A percentile compares a stretch with the other conserved stretches of the same genome.
Evolutionary conservation across 2,888 invertebrate species (phyloP).

Genomic region (Rotaria socialis): DNA sequence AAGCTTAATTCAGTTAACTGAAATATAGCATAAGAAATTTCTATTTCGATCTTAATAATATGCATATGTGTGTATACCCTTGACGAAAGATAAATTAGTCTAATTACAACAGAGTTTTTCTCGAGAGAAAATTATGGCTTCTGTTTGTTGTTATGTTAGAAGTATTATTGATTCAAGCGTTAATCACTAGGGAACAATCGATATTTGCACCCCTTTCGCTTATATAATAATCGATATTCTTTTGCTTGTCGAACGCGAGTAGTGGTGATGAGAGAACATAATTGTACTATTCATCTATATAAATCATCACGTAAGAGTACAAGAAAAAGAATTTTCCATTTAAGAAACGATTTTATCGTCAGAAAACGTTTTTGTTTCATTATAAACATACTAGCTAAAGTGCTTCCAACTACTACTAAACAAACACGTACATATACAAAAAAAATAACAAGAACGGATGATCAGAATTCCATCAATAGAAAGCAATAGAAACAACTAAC

Average conservation of each 20-base stretch:
- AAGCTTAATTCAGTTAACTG: not conserved
- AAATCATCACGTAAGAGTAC: not conserved
- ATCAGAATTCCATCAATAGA: not conserved
- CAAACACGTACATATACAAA: not conserved
- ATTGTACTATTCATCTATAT: not conserved
- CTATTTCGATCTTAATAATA: too few species aligned
- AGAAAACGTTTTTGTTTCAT: not conserved
- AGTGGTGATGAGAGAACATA: not conserved
- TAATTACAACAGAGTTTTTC: too few species aligned
- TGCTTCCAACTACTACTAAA: not conserved
- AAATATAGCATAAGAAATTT: too few species aligned
- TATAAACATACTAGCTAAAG: not conserved
- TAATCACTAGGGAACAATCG: conserved; percentile 7
- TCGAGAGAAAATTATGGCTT: not conserved
- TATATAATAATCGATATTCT: not conserved
- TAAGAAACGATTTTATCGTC: not conserved
- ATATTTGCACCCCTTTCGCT: not conserved
- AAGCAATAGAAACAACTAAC: not conserved
- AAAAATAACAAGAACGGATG: not conserved
- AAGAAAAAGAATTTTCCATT: too few species aligned
- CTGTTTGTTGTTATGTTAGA: not conserved
- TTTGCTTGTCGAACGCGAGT: too few species aligned
- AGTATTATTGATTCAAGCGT: not conserved
- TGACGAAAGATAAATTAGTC: not conserved
- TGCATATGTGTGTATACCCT: not conserved